A percentile compares a stretch with the other conserved stretches of the same genome.
These are phyloP conservation scores for Hyposoter dolosus DNA, from an alignment of 2,888 invertebrate species.

Conservation along the genomic window DNA sequence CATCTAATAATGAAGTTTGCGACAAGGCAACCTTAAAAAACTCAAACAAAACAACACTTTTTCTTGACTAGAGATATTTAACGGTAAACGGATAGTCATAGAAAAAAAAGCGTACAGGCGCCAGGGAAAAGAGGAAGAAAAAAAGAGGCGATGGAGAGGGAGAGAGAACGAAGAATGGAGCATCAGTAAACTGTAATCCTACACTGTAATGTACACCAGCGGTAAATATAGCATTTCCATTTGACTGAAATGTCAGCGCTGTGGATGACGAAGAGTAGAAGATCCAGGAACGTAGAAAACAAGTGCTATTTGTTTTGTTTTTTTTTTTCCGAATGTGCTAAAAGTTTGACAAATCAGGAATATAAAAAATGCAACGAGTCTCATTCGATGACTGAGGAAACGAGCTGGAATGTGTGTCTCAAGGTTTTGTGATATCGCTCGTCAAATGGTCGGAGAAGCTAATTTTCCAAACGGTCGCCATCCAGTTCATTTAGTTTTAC, in stretches of 20 bases:
- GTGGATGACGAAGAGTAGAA: conserved; percentile 17
- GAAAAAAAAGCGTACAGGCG: conserved; percentile 5
- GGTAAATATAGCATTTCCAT: conserved; percentile 41
- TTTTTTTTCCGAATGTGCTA: not conserved
- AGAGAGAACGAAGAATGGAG: not conserved
- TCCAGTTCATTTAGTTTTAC: no score
- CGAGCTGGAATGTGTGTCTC: no score
- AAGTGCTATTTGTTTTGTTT: not conserved
- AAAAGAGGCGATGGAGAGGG: not conserved
- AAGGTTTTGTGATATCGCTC: no score
- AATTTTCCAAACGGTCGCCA: no score
- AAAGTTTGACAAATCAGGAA: not conserved
- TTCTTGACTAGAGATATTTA: conserved; percentile 13
- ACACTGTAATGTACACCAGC: conserved; percentile 46
- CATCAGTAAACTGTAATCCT: conserved; percentile 43
- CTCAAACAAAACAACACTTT: not conserved
- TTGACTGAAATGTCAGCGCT: conserved; percentile 38
- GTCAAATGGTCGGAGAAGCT: no score
- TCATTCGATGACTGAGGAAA: no score
- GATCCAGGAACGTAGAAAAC: not conserved
- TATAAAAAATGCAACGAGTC: no score
- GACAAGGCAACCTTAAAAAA: not conserved
- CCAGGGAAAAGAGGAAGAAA: conserved; percentile 19
- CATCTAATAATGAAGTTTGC: no score
- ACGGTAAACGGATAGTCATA: conserved; percentile 6